Base-by-base conservation (phyloP, 64 coral and sea anemone species). In the Platygyra sinensis region DNA sequence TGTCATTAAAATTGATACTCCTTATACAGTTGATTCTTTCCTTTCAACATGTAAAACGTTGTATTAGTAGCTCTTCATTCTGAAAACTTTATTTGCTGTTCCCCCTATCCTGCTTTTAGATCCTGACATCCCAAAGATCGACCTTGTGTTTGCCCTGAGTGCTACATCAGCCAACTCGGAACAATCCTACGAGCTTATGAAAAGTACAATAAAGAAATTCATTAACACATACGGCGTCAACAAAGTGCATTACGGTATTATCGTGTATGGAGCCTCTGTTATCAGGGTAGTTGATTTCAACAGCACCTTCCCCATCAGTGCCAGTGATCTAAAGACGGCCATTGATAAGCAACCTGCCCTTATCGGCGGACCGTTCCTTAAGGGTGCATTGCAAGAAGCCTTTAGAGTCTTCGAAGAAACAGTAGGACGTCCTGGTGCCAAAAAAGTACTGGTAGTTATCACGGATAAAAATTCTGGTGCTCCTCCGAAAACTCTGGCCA, bases 141-240 rank as follows among this genome's bases (percentile, higher is more conserved):
- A 96, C 76, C 62, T 96, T 6, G 91, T 75, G 5, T 87, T 96
- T 67, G 95, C 95, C 19, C 80, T 96, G 30, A 93, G 91, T 51
- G 95, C 91, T 2, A 87, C 91, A 29, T 88, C 86, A 31, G 52
- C 59, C 17, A n/a, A 71, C 4, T 83, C 91, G 55, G 61, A 22
- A 14, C 57, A 64, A 63, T 93, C 88, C 13, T 96, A 92, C 76
- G 71, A 87, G 36, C 60, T 88, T 18, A 93, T 96, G 39, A 87
- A 72, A 67, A 89, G 80, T 71, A 93, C 88, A 19, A 87, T 90
- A 60, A 93, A 84, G 32, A 64, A 69, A n/a, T 80, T 90, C 11
- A 96, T 96, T 75, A 87, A 96, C 24, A 49, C 72, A 76, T 96
- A 96, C 62, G 95, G 91, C 22, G 88, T 76, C 15, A 83, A 80